phyloP scores from a whole-genome alignment of 2,888 invertebrate species.

The Tachina fera region DNA sequence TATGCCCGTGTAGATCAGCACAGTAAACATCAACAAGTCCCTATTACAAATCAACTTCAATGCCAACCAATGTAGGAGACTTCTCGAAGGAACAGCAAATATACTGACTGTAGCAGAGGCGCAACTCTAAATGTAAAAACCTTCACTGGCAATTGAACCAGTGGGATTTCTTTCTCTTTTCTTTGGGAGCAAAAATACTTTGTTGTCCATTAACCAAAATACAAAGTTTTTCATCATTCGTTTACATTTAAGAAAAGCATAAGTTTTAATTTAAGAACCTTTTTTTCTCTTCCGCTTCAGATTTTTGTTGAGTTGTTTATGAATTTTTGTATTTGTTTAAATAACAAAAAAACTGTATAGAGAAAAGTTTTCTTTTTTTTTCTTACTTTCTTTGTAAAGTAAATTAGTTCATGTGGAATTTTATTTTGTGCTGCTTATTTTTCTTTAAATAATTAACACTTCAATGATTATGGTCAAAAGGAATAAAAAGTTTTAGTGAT shows the following conservation, averaged over 20 bases:
- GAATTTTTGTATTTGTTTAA: constrained; percentile 61
- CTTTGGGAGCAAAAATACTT: constrained; percentile 29
- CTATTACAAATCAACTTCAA: too few relatives aligned
- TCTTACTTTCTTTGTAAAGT: constrained; percentile 34
- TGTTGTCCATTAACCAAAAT: constrained; percentile 1
- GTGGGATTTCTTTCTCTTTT: constrained; percentile 9
- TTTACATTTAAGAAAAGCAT: constrained; percentile 64
- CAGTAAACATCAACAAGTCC: too few relatives aligned
- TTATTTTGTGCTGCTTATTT: constrained; percentile 55
- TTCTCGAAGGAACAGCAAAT: too few relatives aligned
- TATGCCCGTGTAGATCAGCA: too few relatives aligned
- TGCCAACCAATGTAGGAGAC: too few relatives aligned
- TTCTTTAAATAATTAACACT: constrained; percentile 78
- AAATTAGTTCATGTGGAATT: constrained; percentile 69
- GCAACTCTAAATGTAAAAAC: not conserved
- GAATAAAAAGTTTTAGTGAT: constrained; percentile 52
- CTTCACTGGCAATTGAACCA: not conserved
- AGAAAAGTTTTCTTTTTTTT: constrained; percentile 52
- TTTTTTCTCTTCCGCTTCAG: constrained; percentile 11
- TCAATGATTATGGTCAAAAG: constrained; percentile 79
- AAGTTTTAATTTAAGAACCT: constrained; percentile 65
- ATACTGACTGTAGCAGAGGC: too few relatives aligned
- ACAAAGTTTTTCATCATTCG: constrained; percentile 60
- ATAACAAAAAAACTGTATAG: constrained; percentile 8
- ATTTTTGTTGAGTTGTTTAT: constrained; percentile 67